Percentiles rank a stretch among this genome's conserved stretches.
Evolutionary conservation across 2,888 invertebrate genomes (phyloP).

Genomic region (Drosophila pseudotakahashii): DNA sequence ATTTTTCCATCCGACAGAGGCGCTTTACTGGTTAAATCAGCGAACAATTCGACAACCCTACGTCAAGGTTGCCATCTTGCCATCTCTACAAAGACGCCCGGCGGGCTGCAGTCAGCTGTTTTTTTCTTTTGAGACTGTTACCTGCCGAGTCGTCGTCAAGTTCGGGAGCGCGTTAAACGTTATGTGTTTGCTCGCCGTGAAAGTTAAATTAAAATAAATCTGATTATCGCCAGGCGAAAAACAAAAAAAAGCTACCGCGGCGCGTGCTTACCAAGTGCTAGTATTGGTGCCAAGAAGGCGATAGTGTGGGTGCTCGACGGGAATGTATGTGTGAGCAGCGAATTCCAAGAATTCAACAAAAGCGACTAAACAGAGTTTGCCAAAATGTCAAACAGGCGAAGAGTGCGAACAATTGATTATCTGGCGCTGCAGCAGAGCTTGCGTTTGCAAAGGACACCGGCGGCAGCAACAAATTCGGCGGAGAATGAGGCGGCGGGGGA

Average conservation of each 20-base stretch:
- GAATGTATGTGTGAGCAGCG: constrained; percentile 28
- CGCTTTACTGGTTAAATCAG: no score
- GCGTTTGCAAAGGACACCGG: constrained; percentile 49
- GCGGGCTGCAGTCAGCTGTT: constrained; percentile 18
- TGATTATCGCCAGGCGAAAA: constrained; percentile 55
- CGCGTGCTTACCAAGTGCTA: constrained; percentile 32
- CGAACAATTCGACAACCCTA: no score
- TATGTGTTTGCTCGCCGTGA: constrained; percentile 57
- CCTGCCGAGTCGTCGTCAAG: constrained; percentile 32
- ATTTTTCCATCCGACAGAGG: no score
- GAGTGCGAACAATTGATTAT: constrained; percentile 70
- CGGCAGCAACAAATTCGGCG: constrained; percentile 18
- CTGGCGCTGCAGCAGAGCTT: constrained; percentile 62
- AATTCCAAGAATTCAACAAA: constrained; percentile 64
- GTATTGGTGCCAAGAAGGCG: not conserved
- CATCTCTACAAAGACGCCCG: not conserved
- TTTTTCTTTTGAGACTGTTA: constrained; percentile 53
- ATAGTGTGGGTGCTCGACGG: constrained; percentile 26
- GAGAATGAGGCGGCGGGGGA: not conserved
- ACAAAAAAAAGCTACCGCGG: constrained; percentile 20
- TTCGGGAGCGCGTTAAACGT: constrained; percentile 13
- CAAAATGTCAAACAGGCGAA: constrained; percentile 69
- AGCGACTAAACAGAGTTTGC: constrained; percentile 28
- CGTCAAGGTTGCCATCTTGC: no score
- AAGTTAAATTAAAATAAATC: constrained; percentile 70